Base-by-base conservation (phyloP, 2,888 invertebrate species). In the Elmis aenea region DNA sequence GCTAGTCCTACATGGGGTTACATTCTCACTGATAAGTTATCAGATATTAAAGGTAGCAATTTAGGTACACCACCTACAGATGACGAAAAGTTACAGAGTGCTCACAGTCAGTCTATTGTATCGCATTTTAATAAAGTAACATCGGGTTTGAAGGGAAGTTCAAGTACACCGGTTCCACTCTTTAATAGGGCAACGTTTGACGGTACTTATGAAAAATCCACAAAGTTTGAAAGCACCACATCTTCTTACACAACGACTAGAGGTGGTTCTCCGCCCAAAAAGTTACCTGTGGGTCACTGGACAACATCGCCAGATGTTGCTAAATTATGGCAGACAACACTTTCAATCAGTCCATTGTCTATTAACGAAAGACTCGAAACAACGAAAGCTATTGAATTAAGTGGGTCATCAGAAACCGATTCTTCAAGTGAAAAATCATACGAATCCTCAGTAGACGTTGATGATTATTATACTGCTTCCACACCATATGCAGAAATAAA, bases 31-130 rank as follows among this genome's bases (percentile, higher is more conserved):
- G 47, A 42, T 9, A 56, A 57, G 31, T 52, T 48, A 24, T 42
- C 43, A 15, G 37, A 38, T 5, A 48, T 36, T 24, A 44, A 20
- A 13, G 44, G 48, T 36, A 34, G 42, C n/a, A 52, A 50, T 33
- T 45, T 35, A 29, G 56, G 58, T 10, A 44, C 54, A 3, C 15
- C 64, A n/a, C 45, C 47, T 39, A 46, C 54, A 27, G 77, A 78
- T 43, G 74, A 74, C 23, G 81, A 81, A 55, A 75, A 79, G 58
- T 61, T 83, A 22, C 80, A 81, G 64, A 73, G 78, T 42, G 80
- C 82, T 13, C 82, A 83, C 46, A 81, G 80, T 25, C 82, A 83
- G 55, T 82, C 82, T 0, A 81, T 83, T 50, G 68, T 81, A 12
- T 72, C 77, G 2, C 75, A 77, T 15, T 73, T 75, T 50, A 74